A percentile compares a stretch with the other conserved stretches of the same genome.
phyloP scores from a whole-genome alignment of 2,113 vertebrate genomes.

The Micronisus gabar region DNA sequence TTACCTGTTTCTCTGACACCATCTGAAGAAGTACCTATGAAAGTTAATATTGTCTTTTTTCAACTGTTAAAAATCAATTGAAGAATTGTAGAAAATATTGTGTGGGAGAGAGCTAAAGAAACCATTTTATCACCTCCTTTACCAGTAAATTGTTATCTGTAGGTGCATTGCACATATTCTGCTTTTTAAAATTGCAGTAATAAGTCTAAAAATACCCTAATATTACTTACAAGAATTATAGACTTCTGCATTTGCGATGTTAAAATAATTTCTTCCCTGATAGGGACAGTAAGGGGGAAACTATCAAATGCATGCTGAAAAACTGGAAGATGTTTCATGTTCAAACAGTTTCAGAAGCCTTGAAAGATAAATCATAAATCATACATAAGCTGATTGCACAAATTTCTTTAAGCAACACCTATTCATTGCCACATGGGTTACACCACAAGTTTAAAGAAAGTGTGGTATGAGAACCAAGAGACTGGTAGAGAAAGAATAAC shows the following conservation, averaged over 20 bases:
- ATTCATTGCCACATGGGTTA: not conserved
- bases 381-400: not conserved
- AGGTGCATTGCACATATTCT: not conserved
- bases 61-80: not conserved
- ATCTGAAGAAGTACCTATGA: not conserved
- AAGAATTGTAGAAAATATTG: not conserved
- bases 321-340: not conserved
- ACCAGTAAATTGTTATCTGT: not conserved
- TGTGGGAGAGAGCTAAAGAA: not conserved
- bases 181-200: not conserved
- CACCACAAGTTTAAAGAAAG: not conserved
- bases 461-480: not conserved
- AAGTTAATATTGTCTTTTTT: not conserved
- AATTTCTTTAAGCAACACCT: not conserved
- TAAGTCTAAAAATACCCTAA: not conserved
- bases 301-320: not conserved
- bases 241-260: not conserved
- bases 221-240: not conserved
- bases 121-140: not conserved
- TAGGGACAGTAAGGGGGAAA: not conserved
- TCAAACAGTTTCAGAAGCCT: not conserved
- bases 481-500: not conserved
- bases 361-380: not conserved
- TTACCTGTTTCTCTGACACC: not conserved
- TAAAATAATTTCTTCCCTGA: not conserved